A percentile compares a stretch with the other conserved stretches of the same genome.
These are phyloP conservation scores for Capitulum mitella DNA, from an alignment of 2,888 invertebrate species.

Conservation along the genomic window DNA sequence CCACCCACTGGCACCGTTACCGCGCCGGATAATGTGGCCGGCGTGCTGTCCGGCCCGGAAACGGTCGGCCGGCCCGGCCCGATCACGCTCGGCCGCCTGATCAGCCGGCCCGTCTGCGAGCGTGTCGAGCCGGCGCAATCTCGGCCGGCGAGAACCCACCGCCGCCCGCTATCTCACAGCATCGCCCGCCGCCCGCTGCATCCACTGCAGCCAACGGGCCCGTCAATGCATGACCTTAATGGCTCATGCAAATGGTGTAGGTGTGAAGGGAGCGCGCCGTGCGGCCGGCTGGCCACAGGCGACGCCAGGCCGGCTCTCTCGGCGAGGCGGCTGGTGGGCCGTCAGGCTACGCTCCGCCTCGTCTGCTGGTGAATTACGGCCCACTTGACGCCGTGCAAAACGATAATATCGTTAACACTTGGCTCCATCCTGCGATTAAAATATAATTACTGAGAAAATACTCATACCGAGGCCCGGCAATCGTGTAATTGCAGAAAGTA, in stretches of 20 bases:
- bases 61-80: too few species aligned
- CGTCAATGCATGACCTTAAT: neutral
- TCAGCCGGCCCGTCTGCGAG: too few species aligned
- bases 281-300: too few species aligned
- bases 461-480: neutral
- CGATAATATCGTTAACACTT: conserved; percentile 25
- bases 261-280: neutral
- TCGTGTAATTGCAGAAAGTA: conserved; percentile 1
- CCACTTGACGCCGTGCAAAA: conserved; percentile 17
- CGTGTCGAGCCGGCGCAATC: too few species aligned
- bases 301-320: too few species aligned
- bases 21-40: too few species aligned
- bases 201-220: neutral
- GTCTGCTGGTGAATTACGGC: neutral
- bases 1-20: too few species aligned
- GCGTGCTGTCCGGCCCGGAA: too few species aligned
- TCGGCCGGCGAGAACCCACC: neutral
- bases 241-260: neutral
- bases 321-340: neutral
- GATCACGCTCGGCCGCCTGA: too few species aligned
- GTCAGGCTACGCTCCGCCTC: neutral
- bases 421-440: conserved; percentile 23
- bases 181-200: neutral
- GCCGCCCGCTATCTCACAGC: neutral
- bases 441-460: neutral